phyloP scores from a whole-genome alignment of 2,888 invertebrate species.

The Pterostichus madidus region DNA sequence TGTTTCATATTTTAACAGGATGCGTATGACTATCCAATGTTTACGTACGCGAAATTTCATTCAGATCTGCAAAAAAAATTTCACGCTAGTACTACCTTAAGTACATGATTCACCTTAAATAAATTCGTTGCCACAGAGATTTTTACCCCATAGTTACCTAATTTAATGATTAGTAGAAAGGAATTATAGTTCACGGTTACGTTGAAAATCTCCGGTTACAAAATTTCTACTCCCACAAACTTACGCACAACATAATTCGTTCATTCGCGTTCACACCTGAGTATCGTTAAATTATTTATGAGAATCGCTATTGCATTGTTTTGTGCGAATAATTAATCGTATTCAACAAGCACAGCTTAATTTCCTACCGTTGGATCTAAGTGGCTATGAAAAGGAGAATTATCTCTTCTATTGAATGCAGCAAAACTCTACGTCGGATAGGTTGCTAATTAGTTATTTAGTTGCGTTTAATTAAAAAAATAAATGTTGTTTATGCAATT shows the following conservation, averaged over 20 bases:
- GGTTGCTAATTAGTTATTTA: slow-evolving; percentile 31
- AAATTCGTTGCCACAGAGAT: too few relatives aligned
- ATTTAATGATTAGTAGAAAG: too few relatives aligned
- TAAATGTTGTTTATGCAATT: slow-evolving; percentile 40
- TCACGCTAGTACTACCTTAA: too few relatives aligned
- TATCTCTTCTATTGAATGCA: slow-evolving; percentile 28
- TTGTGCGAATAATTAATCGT: slow-evolving; percentile 24
- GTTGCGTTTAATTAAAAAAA: slow-evolving; percentile 51
- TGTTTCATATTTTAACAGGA: too few relatives aligned
- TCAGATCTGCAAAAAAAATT: too few relatives aligned
- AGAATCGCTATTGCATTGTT: slow-evolving; percentile 35
- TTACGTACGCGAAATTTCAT: too few relatives aligned
- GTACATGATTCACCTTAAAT: too few relatives aligned
- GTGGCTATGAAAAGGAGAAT: slow-evolving; percentile 31
- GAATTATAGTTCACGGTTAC: too few relatives aligned
- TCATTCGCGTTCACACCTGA: slow-evolving; percentile 10
- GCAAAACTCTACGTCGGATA: not conserved
- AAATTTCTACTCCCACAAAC: slow-evolving; percentile 50
- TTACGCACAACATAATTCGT: not conserved
- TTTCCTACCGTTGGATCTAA: slow-evolving; percentile 44
- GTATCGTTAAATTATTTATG: slow-evolving; percentile 48
- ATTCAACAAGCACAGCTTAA: slow-evolving; percentile 6
- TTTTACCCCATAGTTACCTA: too few relatives aligned
- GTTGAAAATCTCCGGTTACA: not conserved
- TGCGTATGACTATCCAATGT: too few relatives aligned